Conservation (phyloP, 2,113 vertebrate genomes). For the Chaetorhynchus papuensis region DNA sequence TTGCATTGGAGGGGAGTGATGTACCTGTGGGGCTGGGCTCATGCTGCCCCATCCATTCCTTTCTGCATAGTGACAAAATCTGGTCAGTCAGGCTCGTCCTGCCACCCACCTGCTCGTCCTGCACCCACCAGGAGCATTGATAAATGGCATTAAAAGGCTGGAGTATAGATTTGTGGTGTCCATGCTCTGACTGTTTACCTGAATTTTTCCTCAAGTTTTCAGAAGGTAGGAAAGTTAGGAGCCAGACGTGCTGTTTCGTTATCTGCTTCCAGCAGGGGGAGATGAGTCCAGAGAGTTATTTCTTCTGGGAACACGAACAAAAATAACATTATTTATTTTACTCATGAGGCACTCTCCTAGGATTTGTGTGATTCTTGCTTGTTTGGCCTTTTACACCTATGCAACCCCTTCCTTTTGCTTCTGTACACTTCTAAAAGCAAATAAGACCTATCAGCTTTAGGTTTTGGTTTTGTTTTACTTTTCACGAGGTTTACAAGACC, state of each 20-base stretch:
- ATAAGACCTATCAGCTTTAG: neutral
- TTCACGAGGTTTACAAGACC: neutral
- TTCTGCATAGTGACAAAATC: neutral
- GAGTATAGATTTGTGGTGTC: neutral
- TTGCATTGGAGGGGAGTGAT: neutral
- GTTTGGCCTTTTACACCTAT: neutral
- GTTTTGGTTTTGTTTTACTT: neutral
- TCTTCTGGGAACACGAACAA: constrained; percentile 34
- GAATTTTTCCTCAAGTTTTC: neutral
- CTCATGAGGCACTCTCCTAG: neutral
- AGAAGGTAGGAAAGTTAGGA: neutral
- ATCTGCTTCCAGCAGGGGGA: constrained; percentile 74
- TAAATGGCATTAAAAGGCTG: neutral
- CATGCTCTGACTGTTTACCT: neutral
- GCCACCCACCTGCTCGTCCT: too few species aligned
- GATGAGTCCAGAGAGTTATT: constrained; percentile 59
- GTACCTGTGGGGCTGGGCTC: neutral
- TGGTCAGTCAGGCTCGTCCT: neutral
- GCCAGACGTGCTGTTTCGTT: constrained; percentile 5
- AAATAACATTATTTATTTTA: constrained; percentile 25
- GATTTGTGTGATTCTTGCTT: constrained; percentile 7
- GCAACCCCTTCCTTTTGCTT: neutral
- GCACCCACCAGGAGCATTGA: neutral
- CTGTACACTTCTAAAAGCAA: neutral
- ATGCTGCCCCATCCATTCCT: neutral